phyloP scores from a whole-genome alignment of 2,113 vertebrate genomes.

The Ictalurus punctatus region DNA sequence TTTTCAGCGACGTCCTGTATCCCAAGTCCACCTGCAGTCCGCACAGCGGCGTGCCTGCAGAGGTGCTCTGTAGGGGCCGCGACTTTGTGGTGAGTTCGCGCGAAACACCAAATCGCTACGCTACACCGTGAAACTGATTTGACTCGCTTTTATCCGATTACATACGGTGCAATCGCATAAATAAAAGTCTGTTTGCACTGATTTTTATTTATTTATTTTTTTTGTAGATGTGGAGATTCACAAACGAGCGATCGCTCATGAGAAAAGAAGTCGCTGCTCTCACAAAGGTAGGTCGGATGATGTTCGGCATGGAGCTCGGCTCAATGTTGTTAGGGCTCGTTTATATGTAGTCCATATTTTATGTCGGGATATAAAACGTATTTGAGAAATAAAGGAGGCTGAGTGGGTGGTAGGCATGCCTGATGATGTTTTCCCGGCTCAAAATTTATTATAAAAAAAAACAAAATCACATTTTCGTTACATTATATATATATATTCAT shows the following conservation, averaged over 20 bases:
- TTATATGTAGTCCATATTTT: not conserved
- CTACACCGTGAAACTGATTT: not conserved
- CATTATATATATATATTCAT: too few species aligned
- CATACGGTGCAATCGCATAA: not conserved
- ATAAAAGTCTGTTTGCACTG: not conserved
- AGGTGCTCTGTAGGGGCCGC: conserved; percentile 91
- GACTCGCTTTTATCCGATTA: not conserved
- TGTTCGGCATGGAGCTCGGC: not conserved
- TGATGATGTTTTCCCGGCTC: not conserved
- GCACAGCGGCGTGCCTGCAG: conserved; percentile 91
- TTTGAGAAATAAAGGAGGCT: not conserved
- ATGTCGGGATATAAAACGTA: not conserved
- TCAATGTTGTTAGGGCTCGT: not conserved
- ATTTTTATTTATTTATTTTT: not conserved
- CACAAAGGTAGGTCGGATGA: conserved; percentile 81
- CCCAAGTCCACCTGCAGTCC: conserved; percentile 94
- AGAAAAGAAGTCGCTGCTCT: conserved; percentile 87
- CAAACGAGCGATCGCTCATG: conserved; percentile 87
- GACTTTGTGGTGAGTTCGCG: conserved; percentile 91
- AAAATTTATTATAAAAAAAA: too few species aligned
- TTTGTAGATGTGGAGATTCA: conserved; percentile 96
- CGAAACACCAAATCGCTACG: not conserved
- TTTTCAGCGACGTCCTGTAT: conserved; percentile 89
- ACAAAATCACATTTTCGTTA: too few species aligned
- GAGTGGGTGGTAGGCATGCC: not conserved